Evolutionary conservation across 2,888 invertebrate genomes (phyloP).

Genomic region (Torymus aiolomorphi): DNA sequence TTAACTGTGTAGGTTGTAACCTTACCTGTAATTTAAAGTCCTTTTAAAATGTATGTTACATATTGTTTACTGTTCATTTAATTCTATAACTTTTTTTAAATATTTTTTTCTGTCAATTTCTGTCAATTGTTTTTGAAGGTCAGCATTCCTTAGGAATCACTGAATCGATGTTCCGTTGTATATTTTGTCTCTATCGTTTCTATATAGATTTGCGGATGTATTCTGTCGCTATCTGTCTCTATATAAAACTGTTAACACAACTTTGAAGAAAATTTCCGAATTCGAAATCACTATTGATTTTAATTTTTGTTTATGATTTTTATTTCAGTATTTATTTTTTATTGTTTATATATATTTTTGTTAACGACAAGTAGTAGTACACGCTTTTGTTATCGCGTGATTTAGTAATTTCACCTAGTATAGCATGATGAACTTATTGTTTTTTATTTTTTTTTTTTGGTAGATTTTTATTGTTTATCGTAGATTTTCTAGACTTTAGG

Average conservation of each 20-base stretch:
- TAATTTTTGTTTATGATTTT: background rate
- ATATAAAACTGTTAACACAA: constrained; percentile 42
- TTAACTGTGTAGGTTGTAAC: constrained; percentile 62
- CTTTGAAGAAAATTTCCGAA: constrained; percentile 47
- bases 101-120: constrained; percentile 40
- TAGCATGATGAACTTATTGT: constrained; percentile 34
- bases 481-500: constrained; percentile 28
- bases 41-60: constrained; percentile 52
- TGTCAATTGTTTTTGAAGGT: constrained; percentile 52
- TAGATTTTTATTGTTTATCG: constrained; percentile 3
- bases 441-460: constrained; percentile 13
- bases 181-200: constrained; percentile 51
- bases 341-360: background rate
- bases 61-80: constrained; percentile 54
- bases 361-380: background rate
- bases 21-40: constrained; percentile 48
- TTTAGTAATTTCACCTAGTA: constrained; percentile 23
- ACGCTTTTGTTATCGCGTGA: background rate
- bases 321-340: background rate
- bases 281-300: constrained; percentile 18
- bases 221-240: constrained; percentile 51
- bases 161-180: constrained; percentile 57
- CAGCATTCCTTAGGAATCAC: constrained; percentile 62
- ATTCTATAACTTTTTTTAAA: constrained; percentile 36
- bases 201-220: constrained; percentile 57